Evolutionary conservation across 2,888 invertebrate genomes (phyloP).

Genomic region (Eretmocerus hayati): DNA sequence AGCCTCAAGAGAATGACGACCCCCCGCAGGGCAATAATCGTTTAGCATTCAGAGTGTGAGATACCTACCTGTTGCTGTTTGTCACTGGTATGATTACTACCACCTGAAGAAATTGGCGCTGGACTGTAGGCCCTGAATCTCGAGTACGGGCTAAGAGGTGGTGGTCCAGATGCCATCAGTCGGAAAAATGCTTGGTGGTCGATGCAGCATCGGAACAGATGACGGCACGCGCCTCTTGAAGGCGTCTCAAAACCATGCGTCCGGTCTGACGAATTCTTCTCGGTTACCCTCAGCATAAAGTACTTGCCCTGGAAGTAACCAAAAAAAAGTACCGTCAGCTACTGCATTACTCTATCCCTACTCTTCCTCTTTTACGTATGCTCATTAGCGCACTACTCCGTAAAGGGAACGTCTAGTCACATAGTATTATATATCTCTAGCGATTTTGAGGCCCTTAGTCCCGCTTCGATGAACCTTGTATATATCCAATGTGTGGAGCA

Average conservation of each 20-base stretch:
- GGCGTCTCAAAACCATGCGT: conserved; percentile 96
- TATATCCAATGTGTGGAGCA: too few species aligned
- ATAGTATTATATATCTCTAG: too few species aligned
- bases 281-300: conserved; percentile 92
- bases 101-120: conserved; percentile 30
- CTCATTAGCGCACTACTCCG: too few species aligned
- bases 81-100: conserved; percentile 5
- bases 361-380: too few species aligned
- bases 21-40: too few species aligned
- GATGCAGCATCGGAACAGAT: conserved; percentile 92
- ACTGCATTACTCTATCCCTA: too few species aligned
- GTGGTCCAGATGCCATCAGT: conserved; percentile 61
- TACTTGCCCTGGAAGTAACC: conserved; percentile 72
- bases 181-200: conserved; percentile 94
- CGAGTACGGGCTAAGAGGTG: conserved; percentile 43
- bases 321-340: too few species aligned
- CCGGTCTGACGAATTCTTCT: conserved; percentile 93
- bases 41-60: too few species aligned
- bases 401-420: too few species aligned
- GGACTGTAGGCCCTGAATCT: conserved; percentile 46
- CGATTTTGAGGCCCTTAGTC: too few species aligned
- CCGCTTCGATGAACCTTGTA: too few species aligned
- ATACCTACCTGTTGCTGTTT: conserved; percentile 18
- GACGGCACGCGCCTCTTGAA: conserved; percentile 86
- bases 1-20: too few species aligned